Evolutionary conservation across 2,113 vertebrate species (phyloP), one percentile per base, ranked within the genome.

Genomic region (Benitochromis conjunctus): DNA sequence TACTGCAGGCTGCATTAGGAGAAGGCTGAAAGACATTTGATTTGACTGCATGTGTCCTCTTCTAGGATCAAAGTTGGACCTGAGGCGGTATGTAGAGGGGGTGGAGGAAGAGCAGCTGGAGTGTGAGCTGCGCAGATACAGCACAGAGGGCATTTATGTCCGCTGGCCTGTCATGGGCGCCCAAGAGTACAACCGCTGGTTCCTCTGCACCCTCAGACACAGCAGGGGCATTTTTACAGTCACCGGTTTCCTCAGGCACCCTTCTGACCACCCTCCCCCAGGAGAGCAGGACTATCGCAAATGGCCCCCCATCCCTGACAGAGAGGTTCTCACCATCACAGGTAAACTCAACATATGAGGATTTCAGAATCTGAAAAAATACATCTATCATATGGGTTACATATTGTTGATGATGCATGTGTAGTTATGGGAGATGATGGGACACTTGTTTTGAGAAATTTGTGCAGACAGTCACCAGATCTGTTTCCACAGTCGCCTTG

Each of bases 111-210:
- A 96, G 0, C 48, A 87, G 4, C 6, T 97, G 34, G 85, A 95
- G 36, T 97, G 96, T 88, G 92, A 94, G 62, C 79, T 97, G 56
- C 95, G 81, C 9, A 90, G 95, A 34, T 96, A 96, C 91, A 94
- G 87, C 12, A 94, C 95, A 7, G 77, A 78, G 3, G 91, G 93
- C 10, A 93, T 90, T 12, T 90, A 95, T 48, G 82, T 94, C 51
- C 80, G 77, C 54, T 97, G 97, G 97, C 96, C 97, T 0, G 92
- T 92, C 9, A 31, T 85, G 10, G 93, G 74, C 4, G 80, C 86
- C 1, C 55, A 87, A 3, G 81, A 91, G 5, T 84, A 91, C 1
- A 94, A 94, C 83, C 46, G 16, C 31, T 97, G 97, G 96, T 97
- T 96, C 89, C 94, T 18, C 4, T 93, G 89, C 86, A 93, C 87